A percentile compares a stretch with the other conserved stretches of the same genome.
These are phyloP conservation scores for Trichopoda pennipes DNA, from an alignment of 2,888 invertebrate species.

Conservation along the genomic window DNA sequence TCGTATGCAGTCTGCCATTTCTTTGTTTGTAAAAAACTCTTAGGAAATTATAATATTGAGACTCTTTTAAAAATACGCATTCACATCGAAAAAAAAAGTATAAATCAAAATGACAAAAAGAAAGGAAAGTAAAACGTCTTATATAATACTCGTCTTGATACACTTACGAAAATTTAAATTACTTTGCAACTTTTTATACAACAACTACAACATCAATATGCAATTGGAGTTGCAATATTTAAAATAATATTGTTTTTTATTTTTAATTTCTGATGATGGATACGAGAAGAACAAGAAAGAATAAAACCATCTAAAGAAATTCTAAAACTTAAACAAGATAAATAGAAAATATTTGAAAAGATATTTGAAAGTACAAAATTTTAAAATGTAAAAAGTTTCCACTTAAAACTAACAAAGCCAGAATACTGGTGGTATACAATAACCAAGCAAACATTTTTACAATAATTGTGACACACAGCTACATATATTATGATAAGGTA, in stretches of 20 bases:
- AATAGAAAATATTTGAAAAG: slow-evolving; percentile 34
- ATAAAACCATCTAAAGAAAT: slow-evolving; percentile 12
- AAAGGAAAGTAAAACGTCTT: slow-evolving; percentile 41
- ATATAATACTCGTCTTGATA: slow-evolving; percentile 60
- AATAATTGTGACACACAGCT: too few relatives aligned
- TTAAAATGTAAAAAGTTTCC: slow-evolving; percentile 2
- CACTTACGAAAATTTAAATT: slow-evolving; percentile 65
- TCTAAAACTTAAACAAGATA: background rate
- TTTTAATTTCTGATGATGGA: slow-evolving; percentile 40
- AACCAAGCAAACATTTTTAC: too few relatives aligned
- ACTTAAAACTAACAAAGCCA: background rate
- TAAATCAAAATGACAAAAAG: background rate
- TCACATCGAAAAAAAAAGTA: background rate
- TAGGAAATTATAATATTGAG: slow-evolving; percentile 12
- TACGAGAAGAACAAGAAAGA: slow-evolving; percentile 19
- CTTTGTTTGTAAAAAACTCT: too few relatives aligned
- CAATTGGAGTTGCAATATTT: slow-evolving; percentile 48
- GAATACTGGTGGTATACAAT: too few relatives aligned
- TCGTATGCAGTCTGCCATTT: too few relatives aligned
- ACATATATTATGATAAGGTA: too few relatives aligned
- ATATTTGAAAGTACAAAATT: slow-evolving; percentile 48
- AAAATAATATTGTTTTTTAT: slow-evolving; percentile 28
- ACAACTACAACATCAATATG: slow-evolving; percentile 25
- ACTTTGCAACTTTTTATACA: slow-evolving; percentile 43
- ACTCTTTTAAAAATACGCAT: slow-evolving; percentile 24